Evolutionary conservation across 2,888 invertebrate species (phyloP), one percentile per base, ranked within the genome.

Genomic region (Diarsia brunnea): DNA sequence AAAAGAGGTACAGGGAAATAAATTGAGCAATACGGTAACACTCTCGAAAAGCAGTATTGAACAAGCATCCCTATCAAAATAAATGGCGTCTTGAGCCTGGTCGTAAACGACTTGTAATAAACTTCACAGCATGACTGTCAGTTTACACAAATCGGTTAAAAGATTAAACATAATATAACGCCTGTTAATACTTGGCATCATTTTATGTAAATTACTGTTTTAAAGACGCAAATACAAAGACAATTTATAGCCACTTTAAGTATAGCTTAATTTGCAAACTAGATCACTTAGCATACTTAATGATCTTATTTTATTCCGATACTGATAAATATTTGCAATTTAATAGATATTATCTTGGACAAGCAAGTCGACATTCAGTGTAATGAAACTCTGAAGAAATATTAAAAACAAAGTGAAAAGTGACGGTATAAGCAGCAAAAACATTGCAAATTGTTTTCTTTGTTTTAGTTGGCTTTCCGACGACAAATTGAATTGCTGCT

Each of bases 181-280:
- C 61, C n/a, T 43, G n/a, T 43, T 63, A 63, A 78, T 87, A 87
- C 85, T 87, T 72, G 73, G 49, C 79, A 85, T 88, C 82, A 87
- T 86, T 87, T 84, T 67, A 83, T 82, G 85, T 88, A 91, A 91
- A 92, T 89, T 78, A 89, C 82, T 87, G 87, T 90, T 91, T 89
- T 89, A 92, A 91, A 91, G 86, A 87, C 81, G 85, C 90, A 84
- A 89, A 90, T 80, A 89, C 87, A 89, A 89, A 70, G 84, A 87
- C 89, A 90, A 85, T 91, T 91, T 89, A 90, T 88, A 86, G 82
- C 76, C 84, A 81, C 80, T 81, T 60, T 79, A 89, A 92, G 81
- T 89, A 84, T 84, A 82, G 84, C 89, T 90, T 91, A 84, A 88
- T 82, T 85, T 86, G 85, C 86, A 89, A 92, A 92, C 89, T 81